phyloP scores from a whole-genome alignment of 2,113 vertebrate genomes.

The Ptychochromis oligacanthus region DNA sequence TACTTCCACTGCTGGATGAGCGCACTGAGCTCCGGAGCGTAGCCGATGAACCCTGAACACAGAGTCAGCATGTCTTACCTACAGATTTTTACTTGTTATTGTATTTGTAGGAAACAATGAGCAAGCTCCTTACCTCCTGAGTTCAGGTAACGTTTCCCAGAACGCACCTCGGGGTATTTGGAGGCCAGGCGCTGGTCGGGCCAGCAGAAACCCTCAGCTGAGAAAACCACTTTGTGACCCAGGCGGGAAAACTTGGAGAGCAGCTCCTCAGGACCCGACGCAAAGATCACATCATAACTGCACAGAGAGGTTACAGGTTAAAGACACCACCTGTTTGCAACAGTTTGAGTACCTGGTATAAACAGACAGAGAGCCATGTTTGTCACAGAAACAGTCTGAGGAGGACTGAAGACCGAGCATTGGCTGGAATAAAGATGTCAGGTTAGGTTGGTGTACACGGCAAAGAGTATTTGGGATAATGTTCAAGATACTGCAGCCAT shows the following conservation, averaged over 20 bases:
- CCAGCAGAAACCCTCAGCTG: constrained; percentile 71
- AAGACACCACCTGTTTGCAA: rapidly evolving
- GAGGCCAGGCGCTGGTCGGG: constrained; percentile 70
- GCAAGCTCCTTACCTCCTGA: constrained; percentile 57
- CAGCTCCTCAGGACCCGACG: constrained; percentile 61
- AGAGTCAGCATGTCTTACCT: background rate
- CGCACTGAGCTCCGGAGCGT: constrained; percentile 42
- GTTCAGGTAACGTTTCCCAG: constrained; percentile 77
- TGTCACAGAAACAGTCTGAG: background rate
- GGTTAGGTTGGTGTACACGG: background rate
- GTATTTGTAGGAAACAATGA: background rate
- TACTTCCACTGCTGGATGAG: constrained; percentile 73
- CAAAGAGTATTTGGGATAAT: no score
- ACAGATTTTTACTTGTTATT: rapidly evolving
- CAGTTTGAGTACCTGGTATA: background rate
- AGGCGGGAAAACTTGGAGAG: constrained; percentile 58
- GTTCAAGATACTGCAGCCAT: no score
- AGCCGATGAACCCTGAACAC: constrained; percentile 62
- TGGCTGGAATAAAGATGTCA: background rate
- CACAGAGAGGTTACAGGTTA: background rate
- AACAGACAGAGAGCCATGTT: background rate
- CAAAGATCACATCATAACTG: constrained; percentile 72
- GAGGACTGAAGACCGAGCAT: background rate
- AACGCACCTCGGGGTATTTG: constrained; percentile 68
- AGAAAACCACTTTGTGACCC: constrained; percentile 66